These are phyloP conservation scores for Bombylius discolor DNA, from an alignment of 2,888 invertebrate species.

Conservation along the genomic window DNA sequence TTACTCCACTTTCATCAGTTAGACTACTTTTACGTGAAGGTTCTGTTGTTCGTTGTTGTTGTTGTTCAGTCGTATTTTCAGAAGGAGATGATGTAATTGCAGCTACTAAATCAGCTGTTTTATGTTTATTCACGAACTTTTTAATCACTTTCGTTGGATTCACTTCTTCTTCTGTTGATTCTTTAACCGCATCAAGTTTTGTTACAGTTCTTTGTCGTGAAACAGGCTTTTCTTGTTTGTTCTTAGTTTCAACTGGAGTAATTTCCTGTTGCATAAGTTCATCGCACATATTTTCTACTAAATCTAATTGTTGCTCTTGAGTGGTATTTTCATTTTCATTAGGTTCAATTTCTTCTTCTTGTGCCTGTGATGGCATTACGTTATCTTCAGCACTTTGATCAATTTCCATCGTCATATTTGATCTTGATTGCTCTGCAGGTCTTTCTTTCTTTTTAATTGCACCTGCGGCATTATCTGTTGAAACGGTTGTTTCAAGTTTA, in stretches of 20 bases:
- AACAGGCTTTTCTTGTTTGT: conserved; percentile 13
- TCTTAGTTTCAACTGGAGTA: neutral
- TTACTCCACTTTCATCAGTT: conserved; percentile 30
- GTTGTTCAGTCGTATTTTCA: conserved; percentile 13
- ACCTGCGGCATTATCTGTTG: conserved; percentile 47
- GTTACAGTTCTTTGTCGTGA: conserved; percentile 6
- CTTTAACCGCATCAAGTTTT: conserved; percentile 14
- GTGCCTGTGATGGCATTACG: neutral
- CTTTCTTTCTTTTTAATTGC: conserved; percentile 53
- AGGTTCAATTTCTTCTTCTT: neutral
- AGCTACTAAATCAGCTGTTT: conserved; percentile 34
- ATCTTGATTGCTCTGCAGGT: conserved; percentile 16
- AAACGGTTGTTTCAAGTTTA: conserved; percentile 62
- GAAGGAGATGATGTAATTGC: conserved; percentile 24
- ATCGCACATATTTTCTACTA: conserved; percentile 29
- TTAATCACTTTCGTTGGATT: conserved; percentile 35
- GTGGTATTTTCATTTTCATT: neutral
- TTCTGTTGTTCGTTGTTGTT: conserved; percentile 10
- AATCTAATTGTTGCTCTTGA: conserved; percentile 21
- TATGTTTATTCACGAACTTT: conserved; percentile 36
- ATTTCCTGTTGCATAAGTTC: conserved; percentile 23
- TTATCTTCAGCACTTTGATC: conserved; percentile 8
- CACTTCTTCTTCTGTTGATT: conserved; percentile 26
- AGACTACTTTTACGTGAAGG: conserved; percentile 31
- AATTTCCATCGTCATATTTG: conserved; percentile 15